Conservation (phyloP, 2,888 invertebrate genomes). For the Athrips mouffetella region DNA sequence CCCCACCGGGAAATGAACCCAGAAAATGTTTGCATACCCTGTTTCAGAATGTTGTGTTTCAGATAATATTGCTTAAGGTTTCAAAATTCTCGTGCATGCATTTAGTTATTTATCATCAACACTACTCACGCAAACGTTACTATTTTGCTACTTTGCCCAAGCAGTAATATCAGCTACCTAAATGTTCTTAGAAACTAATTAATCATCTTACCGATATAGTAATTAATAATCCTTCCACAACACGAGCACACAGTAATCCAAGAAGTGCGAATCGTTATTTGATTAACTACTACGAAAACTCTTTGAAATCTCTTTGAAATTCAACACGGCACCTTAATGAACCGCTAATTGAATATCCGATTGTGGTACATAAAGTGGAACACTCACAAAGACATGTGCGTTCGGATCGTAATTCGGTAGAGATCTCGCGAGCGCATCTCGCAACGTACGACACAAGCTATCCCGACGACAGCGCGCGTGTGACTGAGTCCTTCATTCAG, state of each 20-base stretch:
- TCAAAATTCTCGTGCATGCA: no score
- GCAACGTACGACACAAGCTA: slow-evolving; percentile 22
- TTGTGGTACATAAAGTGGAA: background rate
- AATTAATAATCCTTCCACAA: slow-evolving; percentile 7
- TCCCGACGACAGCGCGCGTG: slow-evolving; percentile 32
- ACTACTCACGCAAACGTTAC: no score
- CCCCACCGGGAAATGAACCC: no score
- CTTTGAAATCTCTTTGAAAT: slow-evolving; percentile 11
- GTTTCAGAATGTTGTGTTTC: no score
- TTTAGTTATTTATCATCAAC: no score
- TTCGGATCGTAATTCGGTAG: background rate
- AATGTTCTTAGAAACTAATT: background rate
- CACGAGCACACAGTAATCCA: slow-evolving; percentile 10
- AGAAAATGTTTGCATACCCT: no score
- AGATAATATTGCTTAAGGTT: no score
- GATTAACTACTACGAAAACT: no score
- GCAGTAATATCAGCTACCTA: no score
- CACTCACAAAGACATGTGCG: background rate
- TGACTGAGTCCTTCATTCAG: slow-evolving; percentile 36
- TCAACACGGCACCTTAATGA: slow-evolving; percentile 15
- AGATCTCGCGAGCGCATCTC: no score
- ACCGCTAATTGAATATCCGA: slow-evolving; percentile 11
- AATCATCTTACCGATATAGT: slow-evolving; percentile 6
- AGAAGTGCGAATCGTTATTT: background rate
- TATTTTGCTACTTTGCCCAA: no score